phyloP scores from a whole-genome alignment of 1,140 invertebrate genomes.

The Pissodes strobi region DNA sequence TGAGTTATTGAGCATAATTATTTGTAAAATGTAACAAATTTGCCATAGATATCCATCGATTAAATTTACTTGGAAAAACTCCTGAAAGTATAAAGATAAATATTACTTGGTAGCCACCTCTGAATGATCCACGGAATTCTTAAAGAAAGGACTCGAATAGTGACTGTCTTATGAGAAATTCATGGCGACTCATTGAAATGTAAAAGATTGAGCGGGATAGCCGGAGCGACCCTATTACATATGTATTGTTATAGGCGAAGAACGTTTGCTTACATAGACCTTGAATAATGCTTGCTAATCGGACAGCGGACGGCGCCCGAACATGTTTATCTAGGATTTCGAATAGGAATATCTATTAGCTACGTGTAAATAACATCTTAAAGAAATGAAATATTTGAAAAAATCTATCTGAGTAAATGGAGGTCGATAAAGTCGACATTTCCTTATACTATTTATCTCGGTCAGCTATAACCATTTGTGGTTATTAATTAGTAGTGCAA shows the following conservation, averaged over 20 bases:
- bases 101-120: neutral
- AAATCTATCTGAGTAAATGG: too few species aligned
- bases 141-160: conserved; percentile 20
- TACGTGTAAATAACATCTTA: too few species aligned
- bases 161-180: conserved; percentile 27
- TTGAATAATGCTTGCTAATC: conserved; percentile 7
- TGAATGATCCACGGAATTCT: conserved; percentile 9
- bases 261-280: conserved; percentile 25
- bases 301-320: neutral
- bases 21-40: neutral
- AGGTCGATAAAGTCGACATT: too few species aligned
- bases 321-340: neutral
- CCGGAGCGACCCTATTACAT: conserved; percentile 25
- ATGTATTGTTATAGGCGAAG: conserved; percentile 17
- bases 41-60: too few species aligned
- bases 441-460: too few species aligned
- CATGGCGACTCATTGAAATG: conserved; percentile 31
- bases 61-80: neutral
- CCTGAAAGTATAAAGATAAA: too few species aligned
- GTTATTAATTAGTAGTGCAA: too few species aligned
- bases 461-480: too few species aligned
- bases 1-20: neutral
- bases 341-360: too few species aligned
- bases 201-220: conserved; percentile 30
- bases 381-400: too few species aligned